Evolutionary conservation across 2,797 vertebrate genomes (phyloP).

Genomic region (Spea hammondii): DNA sequence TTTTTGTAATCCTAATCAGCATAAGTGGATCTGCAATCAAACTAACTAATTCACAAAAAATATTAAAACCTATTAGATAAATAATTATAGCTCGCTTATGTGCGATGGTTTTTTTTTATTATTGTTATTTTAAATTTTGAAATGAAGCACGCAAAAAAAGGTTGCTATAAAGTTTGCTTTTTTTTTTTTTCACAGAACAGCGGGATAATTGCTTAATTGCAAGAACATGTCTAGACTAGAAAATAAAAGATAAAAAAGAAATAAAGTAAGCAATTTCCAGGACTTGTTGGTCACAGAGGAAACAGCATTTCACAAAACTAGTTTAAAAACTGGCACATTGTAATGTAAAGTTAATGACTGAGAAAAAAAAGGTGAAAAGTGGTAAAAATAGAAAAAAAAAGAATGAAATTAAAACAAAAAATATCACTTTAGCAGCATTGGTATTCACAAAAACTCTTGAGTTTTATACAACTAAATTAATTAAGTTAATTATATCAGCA

Average conservation of each 20-base stretch:
- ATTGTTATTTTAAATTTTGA: too few relatives aligned
- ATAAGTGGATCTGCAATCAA: too few relatives aligned
- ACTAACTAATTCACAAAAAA: too few relatives aligned
- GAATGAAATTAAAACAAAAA: background rate
- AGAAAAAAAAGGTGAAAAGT: conserved; percentile 13
- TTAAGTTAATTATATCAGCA: too few relatives aligned
- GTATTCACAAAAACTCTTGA: too few relatives aligned
- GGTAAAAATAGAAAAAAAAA: background rate
- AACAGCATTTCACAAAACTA: conserved; percentile 6
- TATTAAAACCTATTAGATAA: too few relatives aligned
- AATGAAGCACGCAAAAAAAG: background rate
- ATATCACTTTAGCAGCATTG: too few relatives aligned
- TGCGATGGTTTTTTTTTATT: too few relatives aligned
- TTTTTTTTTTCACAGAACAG: background rate
- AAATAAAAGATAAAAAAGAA: conserved; percentile 10
- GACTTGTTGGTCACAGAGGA: conserved; percentile 7
- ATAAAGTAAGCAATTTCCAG: conserved; percentile 2
- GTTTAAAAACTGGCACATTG: conserved; percentile 9
- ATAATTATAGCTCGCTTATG: too few relatives aligned
- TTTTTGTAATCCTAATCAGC: too few relatives aligned
- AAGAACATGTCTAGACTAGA: conserved; percentile 3
- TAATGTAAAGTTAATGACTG: conserved; percentile 14
- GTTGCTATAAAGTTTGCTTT: background rate
- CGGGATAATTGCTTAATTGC: conserved; percentile 3
- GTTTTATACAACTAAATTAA: too few relatives aligned